Base-by-base conservation (phyloP, 2,888 invertebrate species). In the Microctonus brassicae region DNA sequence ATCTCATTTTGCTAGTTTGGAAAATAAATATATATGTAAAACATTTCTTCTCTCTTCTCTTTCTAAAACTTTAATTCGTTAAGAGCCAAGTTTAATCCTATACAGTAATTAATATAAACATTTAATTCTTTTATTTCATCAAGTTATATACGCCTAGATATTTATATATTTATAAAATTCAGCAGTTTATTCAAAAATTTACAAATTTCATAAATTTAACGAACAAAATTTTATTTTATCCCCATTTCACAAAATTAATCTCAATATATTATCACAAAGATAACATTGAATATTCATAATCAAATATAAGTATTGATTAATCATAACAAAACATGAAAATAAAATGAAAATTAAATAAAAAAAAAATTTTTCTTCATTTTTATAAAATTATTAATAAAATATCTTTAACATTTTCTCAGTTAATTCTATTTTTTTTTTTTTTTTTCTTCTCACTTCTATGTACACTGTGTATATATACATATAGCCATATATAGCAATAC, bases 321-420 rank as follows among this genome's bases (percentile, higher is more conserved):
- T 11, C 13, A 13, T 39, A 39, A n/a, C 6, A 39, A 39, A 39
- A n/a, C n/a, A 5, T n/a, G 13, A 39, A 39, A 39, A n/a, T 39
- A 24, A n/a, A n/a, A n/a, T n/a, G n/a, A n/a, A n/a, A n/a, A n/a
- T n/a, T n/a, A n/a, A n/a, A 47, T 42, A n/a, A 62, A n/a, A 11
- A 39, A n/a, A n/a, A n/a, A n/a, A n/a, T n/a, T n/a, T n/a, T n/a
- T n/a, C n/a, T n/a, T 29, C 10, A n/a, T n/a, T n/a, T n/a, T n/a
- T 17, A 64, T n/a, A 53, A 17, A 64, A 64, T 13, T 3, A 64
- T 47, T 29, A 47, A 53, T 47, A 52, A 33, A 33, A 47, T 29
- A 26, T 24, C 22, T 24, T n/a, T 47, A n/a, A n/a, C n/a, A n/a
- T n/a, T n/a, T n/a, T n/a, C n/a, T n/a, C n/a, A n/a, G n/a, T n/a